Evolutionary conservation across 2,797 vertebrate genomes (phyloP), one percentile per base, ranked within the genome.

Genomic region (Halcyon leucocephala): DNA sequence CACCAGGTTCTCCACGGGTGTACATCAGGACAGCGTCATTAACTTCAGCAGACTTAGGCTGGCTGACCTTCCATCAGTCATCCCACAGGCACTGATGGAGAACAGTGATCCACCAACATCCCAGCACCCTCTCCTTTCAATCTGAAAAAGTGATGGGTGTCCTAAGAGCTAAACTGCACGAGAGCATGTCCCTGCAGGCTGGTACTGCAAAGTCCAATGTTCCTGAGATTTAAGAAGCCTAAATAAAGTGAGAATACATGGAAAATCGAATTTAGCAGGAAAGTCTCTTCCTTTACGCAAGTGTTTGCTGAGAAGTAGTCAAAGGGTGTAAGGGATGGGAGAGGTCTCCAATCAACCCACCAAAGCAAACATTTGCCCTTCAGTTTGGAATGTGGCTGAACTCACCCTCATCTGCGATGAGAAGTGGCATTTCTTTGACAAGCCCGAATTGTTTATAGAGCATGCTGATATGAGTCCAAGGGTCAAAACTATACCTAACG

Each of bases 261-360:
- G 57, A 74, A 66, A 74, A 66, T 4, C 21, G 8, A 48, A 61
- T 70, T 80, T n/a, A 51, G 11, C 16, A 84, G 69, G 41, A 61
- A 51, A 15, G 5, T 4, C 14, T 54, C 11, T 5, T 52, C 13
- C 64, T 78, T 49, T 35, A 28, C 4, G 0, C 14, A 0, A 0
- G 11, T 1, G 0, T 19, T 14, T 17, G 15, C 62, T 29, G 28
- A 48, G 66, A 80, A 82, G 57, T 16, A 52, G 71, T 33, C 52
- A 70, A 79, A 82, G 74, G 37, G 22, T 4, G 2, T 2, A 26
- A 82, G 19, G 33, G 39, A 64, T 49, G 64, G 81, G 79, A 87
- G 84, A 92, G 64, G 51, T 14, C 66, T 90, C 77, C 6, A 28
- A 33, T 54, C n/a, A 55, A 9, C 52, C 49, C 64, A 64, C 22